Evolutionary conservation across 2,888 invertebrate species (phyloP).

Genomic region (Pinctada fucata): DNA sequence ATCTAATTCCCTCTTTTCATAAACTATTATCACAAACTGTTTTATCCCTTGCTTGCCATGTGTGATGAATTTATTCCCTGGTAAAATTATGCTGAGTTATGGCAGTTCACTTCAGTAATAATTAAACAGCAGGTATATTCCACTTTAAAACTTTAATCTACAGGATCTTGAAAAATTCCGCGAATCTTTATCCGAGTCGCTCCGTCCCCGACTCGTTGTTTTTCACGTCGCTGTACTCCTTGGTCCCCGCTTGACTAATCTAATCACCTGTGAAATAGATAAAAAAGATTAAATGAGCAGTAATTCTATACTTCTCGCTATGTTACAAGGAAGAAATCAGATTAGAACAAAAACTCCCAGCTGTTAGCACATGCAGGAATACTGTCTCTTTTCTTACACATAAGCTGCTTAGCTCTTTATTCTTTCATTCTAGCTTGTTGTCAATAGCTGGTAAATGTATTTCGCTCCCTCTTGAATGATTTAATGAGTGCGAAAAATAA

Average conservation of each 20-base stretch:
- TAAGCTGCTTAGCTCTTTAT: not conserved
- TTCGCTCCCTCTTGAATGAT: not conserved
- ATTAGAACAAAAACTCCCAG: not conserved
- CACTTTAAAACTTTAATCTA: too few species aligned
- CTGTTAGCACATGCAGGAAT: not conserved
- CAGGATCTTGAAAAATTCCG: too few species aligned
- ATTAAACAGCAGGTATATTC: too few species aligned
- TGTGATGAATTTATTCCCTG: too few species aligned
- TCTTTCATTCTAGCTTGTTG: not conserved
- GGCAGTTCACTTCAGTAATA: too few species aligned
- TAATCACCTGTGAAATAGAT: conserved; percentile 1
- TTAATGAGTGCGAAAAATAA: conserved; percentile 4
- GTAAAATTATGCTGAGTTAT: too few species aligned
- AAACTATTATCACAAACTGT: too few species aligned
- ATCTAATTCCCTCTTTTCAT: too few species aligned
- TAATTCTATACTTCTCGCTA: conserved; percentile 1
- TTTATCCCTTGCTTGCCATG: too few species aligned
- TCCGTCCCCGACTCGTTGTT: too few species aligned
- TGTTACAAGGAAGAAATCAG: not conserved
- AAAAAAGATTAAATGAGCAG: not conserved
- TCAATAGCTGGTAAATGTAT: not conserved
- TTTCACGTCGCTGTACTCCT: not conserved
- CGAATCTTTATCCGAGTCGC: too few species aligned
- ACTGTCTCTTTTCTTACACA: conserved; percentile 3
- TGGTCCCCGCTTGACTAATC: not conserved